Evolutionary conservation across 2,797 vertebrate species (phyloP).

Genomic region (Phalloptychus januarius): DNA sequence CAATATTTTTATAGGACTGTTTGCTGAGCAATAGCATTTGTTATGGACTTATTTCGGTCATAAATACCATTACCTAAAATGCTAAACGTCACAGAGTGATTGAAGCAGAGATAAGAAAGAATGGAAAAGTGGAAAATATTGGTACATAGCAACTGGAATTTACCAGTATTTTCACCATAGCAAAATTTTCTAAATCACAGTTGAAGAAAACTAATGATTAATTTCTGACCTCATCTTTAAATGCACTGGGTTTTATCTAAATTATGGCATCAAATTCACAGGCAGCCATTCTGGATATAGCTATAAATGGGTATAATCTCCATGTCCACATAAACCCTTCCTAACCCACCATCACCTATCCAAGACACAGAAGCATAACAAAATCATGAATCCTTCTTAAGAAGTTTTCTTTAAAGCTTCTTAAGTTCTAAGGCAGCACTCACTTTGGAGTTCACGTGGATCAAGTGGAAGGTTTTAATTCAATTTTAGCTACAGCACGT

Average conservation of each 20-base stretch:
- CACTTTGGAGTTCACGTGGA: slow-evolving; percentile 3
- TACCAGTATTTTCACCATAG: not conserved
- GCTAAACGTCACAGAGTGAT: not conserved
- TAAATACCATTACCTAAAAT: not conserved
- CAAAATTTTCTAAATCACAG: not conserved
- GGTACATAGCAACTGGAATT: not conserved
- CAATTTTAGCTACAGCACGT: not conserved
- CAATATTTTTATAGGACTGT: too few species aligned
- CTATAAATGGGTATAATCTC: slow-evolving; percentile 8
- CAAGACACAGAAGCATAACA: not conserved
- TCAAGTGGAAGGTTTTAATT: not conserved
- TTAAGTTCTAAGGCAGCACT: not conserved
- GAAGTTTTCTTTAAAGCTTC: not conserved
- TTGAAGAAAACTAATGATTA: not conserved
- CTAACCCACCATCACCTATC: not conserved
- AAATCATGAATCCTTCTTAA: not conserved
- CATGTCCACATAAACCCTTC: not conserved
- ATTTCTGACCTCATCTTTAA: not conserved
- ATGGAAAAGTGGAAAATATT: not conserved
- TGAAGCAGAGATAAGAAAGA: not conserved
- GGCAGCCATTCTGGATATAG: not conserved
- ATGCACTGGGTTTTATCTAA: too few species aligned
- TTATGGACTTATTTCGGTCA: too few species aligned
- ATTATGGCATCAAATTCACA: not conserved
- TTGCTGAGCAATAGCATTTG: too few species aligned